These are phyloP conservation scores for Apeira syringaria DNA, from an alignment of 2,888 invertebrate species.

Conservation along the genomic window DNA sequence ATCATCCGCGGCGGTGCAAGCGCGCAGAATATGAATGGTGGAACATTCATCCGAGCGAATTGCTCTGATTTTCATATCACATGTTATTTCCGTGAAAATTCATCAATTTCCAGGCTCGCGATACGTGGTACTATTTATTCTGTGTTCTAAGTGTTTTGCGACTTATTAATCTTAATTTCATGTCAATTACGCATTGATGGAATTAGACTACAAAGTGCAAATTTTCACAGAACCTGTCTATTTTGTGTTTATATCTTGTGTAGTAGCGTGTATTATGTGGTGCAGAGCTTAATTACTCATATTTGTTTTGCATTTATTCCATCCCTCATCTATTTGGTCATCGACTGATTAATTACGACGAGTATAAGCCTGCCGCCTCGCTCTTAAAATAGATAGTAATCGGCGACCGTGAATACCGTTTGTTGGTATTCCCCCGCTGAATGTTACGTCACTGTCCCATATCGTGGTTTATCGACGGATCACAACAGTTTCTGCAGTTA, in stretches of 20 bases:
- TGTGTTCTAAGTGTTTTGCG: too few species aligned
- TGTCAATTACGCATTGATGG: too few species aligned
- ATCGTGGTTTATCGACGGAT: too few species aligned
- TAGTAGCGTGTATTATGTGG: too few species aligned
- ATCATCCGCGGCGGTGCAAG: conserved; percentile 25
- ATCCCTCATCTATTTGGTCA: conserved; percentile 7
- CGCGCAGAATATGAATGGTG: conserved; percentile 24
- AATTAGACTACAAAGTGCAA: too few species aligned
- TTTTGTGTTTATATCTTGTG: too few species aligned
- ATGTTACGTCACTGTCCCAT: conserved; percentile 20
- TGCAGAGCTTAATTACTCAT: too few species aligned
- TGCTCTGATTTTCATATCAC: conserved; percentile 25
- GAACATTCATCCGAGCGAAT: conserved; percentile 19
- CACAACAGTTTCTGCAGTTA: too few species aligned
- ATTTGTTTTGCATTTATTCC: too few species aligned
- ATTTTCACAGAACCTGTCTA: too few species aligned
- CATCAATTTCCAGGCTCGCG: conserved; percentile 15
- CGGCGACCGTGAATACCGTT: conserved; percentile 10
- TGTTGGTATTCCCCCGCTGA: conserved; percentile 20
- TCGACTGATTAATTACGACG: conserved; percentile 13
- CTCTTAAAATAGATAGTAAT: conserved; percentile 23
- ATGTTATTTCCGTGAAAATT: conserved; percentile 23
- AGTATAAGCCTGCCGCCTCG: conserved; percentile 5
- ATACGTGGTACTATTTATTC: conserved; percentile 11
- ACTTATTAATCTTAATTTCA: too few species aligned